These are phyloP conservation scores for Maccullochella peelii DNA, from an alignment of 2,113 vertebrate genomes.

Conservation along the genomic window DNA sequence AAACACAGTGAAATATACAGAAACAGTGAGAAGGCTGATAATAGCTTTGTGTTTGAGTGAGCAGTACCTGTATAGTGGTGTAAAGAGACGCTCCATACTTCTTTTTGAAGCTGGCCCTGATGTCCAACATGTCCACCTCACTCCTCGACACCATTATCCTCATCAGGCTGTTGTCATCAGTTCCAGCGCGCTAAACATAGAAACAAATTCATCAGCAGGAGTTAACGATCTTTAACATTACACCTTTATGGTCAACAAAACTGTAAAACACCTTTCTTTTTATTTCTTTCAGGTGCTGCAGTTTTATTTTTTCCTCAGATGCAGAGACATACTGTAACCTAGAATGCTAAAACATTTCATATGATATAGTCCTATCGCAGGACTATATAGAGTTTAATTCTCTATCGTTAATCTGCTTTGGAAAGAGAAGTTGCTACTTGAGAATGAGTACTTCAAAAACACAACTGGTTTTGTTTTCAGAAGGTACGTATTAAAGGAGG, in stretches of 20 bases:
- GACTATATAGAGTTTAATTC: not conserved
- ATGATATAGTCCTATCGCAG: not conserved
- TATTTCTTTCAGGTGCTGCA: not conserved
- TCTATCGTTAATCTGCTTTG: not conserved
- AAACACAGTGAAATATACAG: not conserved
- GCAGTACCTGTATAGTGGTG: conserved; percentile 89
- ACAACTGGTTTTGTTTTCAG: too few relatives aligned
- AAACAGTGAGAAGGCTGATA: too few relatives aligned
- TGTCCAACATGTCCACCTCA: conserved; percentile 93
- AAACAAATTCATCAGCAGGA: not conserved
- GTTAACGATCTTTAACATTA: not conserved
- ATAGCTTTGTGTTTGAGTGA: not conserved
- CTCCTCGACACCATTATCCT: conserved; percentile 94
- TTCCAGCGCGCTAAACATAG: conserved; percentile 90
- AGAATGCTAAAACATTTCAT: not conserved
- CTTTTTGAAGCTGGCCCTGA: conserved; percentile 87
- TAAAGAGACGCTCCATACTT: conserved; percentile 90
- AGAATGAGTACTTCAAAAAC: not conserved
- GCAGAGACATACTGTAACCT: not conserved
- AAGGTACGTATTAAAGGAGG: not conserved
- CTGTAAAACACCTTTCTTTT: not conserved
- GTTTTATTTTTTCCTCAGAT: not conserved
- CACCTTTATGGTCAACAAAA: not conserved
- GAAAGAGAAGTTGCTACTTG: not conserved
- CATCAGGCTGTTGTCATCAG: conserved; percentile 93